Base-by-base conservation (phyloP, 2,113 vertebrate species). In the Cathartes aura region DNA sequence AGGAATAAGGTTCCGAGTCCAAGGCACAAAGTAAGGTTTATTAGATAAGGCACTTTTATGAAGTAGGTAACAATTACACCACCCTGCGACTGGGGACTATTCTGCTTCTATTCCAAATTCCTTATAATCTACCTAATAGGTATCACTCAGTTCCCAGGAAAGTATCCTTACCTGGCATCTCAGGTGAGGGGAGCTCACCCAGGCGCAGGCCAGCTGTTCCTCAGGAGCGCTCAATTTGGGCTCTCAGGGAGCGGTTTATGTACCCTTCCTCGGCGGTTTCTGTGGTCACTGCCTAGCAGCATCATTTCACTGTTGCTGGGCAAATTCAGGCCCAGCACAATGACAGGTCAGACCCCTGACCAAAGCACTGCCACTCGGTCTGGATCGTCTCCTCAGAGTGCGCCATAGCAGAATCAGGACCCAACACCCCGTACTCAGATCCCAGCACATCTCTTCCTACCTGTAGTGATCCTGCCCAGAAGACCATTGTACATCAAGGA, bases 261-360 rank as follows among this genome's bases (percentile, higher is more conserved):
- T 12, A 53, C 3, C 26, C 26, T 22, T 70, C n/a, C 47, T 56
- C 4, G 0, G 17, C 38, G 50, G 13, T 27, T 74, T 40, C 70
- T 56, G n/a, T 1, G 0, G 17, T 56, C 29, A 75, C 29, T 1
- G 3, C n/a, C 15, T 6, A 30, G 24, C 52, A 27, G n/a, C n/a
- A 20, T 12, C 52, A n/a, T 40, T 34, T 34, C 3, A 1, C 47
- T 48, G n/a, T 19, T 48, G 18, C 18, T 9, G 6, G 15, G 42
- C 15, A n/a, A 67, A 19, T 23, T 42, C 9, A 8, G 71, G 34
- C 38, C 47, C 47, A 48, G 47, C 47, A 48, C 47, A 21, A 21
- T 20, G 11, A 48, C 21, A 48, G 21, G 47, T 48, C 47, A 48
- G 47, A 48, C 47, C 10, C 47, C 21, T 8, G 11, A 11, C 47